phyloP scores from a whole-genome alignment of 2,113 vertebrate species.

The Rhinopithecus roxellana region DNA sequence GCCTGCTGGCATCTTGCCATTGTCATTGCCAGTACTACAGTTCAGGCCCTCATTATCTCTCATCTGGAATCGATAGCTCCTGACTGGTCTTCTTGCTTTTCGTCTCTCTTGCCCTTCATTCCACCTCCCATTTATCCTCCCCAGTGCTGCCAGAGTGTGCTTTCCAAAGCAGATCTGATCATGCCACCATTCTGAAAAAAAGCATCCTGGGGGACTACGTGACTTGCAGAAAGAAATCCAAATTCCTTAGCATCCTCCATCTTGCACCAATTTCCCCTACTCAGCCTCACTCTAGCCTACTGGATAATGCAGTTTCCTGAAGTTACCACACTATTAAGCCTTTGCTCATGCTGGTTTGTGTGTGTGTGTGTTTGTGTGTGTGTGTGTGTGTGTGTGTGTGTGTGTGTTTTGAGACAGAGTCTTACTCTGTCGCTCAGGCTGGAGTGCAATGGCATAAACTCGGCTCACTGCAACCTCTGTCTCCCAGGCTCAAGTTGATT shows the following conservation, averaged over 20 bases:
- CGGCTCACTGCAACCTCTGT: too few species aligned
- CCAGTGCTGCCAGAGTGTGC: neutral
- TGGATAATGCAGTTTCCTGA: neutral
- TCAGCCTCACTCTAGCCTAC: neutral
- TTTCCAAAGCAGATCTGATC: neutral
- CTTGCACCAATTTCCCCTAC: neutral
- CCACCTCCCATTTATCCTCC: conserved; percentile 22
- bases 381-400: too few species aligned
- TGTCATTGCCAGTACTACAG: neutral
- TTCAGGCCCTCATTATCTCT: conserved; percentile 28
- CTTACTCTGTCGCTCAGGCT: too few species aligned
- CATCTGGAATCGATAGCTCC: conserved; percentile 28
- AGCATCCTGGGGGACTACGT: neutral
- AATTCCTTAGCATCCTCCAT: neutral
- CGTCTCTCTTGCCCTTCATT: neutral
- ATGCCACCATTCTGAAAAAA: neutral
- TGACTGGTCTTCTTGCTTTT: neutral
- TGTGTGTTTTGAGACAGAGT: too few species aligned
- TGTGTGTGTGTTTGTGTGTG: too few species aligned
- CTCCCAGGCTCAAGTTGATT: too few species aligned
- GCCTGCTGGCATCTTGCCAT: conserved; percentile 38
- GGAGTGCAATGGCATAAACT: too few species aligned
- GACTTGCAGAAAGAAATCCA: neutral
- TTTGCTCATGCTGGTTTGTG: neutral
- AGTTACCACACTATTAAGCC: neutral